Evolutionary conservation across 2,113 vertebrate genomes (phyloP).

Genomic region (Geococcyx californianus): DNA sequence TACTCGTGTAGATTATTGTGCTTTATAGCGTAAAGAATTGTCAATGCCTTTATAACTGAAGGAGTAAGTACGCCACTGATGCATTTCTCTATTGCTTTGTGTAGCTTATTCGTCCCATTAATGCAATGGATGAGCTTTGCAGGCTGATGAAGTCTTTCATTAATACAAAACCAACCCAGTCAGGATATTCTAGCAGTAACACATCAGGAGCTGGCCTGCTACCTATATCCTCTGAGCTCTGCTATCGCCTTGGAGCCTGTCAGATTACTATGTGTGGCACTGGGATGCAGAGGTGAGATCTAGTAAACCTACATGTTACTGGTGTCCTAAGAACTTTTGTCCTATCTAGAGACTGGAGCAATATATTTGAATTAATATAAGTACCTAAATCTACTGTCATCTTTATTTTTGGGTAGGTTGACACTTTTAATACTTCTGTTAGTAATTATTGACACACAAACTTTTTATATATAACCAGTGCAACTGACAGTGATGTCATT

Average conservation of each 20-base stretch:
- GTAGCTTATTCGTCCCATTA: constrained; percentile 95
- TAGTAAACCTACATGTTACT: neutral
- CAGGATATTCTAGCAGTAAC: constrained; percentile 65
- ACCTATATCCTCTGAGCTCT: constrained; percentile 92
- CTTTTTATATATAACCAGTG: neutral
- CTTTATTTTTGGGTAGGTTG: neutral
- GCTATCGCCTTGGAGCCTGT: constrained; percentile 94
- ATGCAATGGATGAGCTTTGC: constrained; percentile 95
- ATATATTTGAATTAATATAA: neutral
- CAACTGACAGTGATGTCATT: neutral
- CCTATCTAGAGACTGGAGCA: neutral
- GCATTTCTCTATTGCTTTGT: neutral
- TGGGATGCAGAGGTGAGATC: constrained; percentile 91
- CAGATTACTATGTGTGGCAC: constrained; percentile 94
- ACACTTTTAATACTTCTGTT: neutral
- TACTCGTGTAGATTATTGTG: neutral
- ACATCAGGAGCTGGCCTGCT: constrained; percentile 84
- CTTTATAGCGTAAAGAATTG: neutral
- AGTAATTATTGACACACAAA: neutral
- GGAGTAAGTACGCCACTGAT: neutral
- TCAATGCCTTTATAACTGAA: neutral
- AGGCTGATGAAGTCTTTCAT: constrained; percentile 92
- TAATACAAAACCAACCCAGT: constrained; percentile 69
- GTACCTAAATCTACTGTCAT: neutral
- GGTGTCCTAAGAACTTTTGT: neutral